Conservation (phyloP, 2,888 invertebrate species). For the Pachymerium ferrugineum region DNA sequence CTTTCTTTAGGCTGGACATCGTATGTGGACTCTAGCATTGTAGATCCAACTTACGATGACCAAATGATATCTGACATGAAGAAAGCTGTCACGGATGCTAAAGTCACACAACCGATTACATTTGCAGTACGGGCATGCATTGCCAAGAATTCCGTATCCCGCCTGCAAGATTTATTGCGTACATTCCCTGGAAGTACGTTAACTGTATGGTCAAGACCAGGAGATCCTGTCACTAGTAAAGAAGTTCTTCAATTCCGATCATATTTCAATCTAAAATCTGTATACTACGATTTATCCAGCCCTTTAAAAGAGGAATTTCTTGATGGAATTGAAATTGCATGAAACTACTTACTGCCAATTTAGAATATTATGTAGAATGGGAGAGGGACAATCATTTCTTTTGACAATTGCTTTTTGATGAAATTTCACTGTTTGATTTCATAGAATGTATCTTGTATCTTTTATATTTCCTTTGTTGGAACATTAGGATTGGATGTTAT, state of each 20-base stretch:
- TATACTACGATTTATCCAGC: conserved; percentile 37
- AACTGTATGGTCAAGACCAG: conserved; percentile 70
- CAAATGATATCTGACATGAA: conserved; percentile 63
- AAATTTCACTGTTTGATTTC: too few species aligned
- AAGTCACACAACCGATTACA: conserved; percentile 61
- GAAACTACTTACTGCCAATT: too few species aligned
- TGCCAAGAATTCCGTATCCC: conserved; percentile 61
- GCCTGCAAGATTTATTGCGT: conserved; percentile 58
- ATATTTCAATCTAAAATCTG: conserved; percentile 34
- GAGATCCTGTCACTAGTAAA: conserved; percentile 56
- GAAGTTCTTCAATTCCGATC: conserved; percentile 35
- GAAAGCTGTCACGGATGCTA: conserved; percentile 46
- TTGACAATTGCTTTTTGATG: too few species aligned
- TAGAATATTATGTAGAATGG: too few species aligned
- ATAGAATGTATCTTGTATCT: too few species aligned
- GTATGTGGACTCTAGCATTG: conserved; percentile 41
- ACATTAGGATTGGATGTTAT: too few species aligned
- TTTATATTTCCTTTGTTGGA: too few species aligned
- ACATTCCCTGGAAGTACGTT: conserved; percentile 59
- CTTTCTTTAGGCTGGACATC: conserved; percentile 86
- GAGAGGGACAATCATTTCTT: too few species aligned
- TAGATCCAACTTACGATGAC: conserved; percentile 42
- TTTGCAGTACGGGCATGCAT: conserved; percentile 70
- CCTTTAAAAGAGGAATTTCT: conserved; percentile 36
- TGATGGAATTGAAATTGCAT: conserved; percentile 32